Evolutionary conservation across 2,888 invertebrate genomes (phyloP).

Genomic region (Keiferia lycopersicella): DNA sequence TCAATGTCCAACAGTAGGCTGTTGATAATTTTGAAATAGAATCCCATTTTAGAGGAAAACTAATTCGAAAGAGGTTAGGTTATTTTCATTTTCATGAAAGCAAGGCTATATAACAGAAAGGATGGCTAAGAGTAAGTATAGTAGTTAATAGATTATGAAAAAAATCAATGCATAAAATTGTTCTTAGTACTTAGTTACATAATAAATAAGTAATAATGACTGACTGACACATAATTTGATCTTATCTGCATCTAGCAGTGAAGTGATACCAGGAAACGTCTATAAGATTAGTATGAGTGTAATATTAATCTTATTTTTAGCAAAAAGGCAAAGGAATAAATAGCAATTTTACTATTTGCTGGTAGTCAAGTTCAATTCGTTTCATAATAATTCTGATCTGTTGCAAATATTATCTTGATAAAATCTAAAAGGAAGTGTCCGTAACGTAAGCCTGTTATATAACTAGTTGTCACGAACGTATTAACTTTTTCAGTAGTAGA

Average conservation of each 20-base stretch:
- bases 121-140: background rate
- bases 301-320: conserved; percentile 10
- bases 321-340: conserved; percentile 6
- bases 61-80: background rate
- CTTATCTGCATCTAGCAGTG: background rate
- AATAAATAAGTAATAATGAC: background rate
- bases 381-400: background rate
- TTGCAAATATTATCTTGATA: background rate
- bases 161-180: background rate
- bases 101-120: background rate
- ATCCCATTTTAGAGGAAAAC: background rate
- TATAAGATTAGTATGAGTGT: background rate
- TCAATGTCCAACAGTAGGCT: background rate
- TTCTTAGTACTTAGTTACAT: too few species aligned
- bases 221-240: conserved; percentile 7
- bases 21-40: too few species aligned
- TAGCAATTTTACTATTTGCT: background rate
- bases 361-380: background rate
- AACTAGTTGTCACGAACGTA: background rate
- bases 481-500: too few species aligned
- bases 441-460: background rate
- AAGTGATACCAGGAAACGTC: background rate
- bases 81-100: background rate
- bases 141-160: background rate
- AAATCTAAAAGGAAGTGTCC: background rate